Evolutionary conservation across 1,140 invertebrate genomes (phyloP).

Genomic region (Heliconius hewitsoni): DNA sequence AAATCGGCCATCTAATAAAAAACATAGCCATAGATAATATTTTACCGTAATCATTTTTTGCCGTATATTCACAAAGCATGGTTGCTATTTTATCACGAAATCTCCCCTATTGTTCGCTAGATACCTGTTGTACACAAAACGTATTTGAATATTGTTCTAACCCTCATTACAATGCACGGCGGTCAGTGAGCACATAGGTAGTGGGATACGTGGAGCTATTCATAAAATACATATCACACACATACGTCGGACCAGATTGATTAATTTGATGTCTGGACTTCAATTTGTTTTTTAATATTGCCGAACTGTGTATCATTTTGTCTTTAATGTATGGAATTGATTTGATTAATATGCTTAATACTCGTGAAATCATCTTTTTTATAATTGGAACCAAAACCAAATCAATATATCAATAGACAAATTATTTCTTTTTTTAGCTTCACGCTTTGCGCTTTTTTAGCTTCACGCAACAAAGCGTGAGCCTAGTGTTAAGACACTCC

Average conservation of each 20-base stretch:
- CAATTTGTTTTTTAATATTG: background rate
- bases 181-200: background rate
- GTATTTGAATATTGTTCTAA: constrained; percentile 25
- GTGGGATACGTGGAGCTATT: background rate
- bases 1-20: background rate
- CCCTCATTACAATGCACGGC: constrained; percentile 16
- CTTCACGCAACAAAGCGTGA: no score
- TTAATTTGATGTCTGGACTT: constrained; percentile 9
- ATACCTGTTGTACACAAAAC: constrained; percentile 4
- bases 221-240: background rate
- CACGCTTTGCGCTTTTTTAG: no score
- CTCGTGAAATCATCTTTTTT: no score
- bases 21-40: background rate
- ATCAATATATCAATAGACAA: no score
- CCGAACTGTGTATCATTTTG: background rate
- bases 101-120: constrained; percentile 20
- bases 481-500: no score
- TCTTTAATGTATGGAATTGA: no score
- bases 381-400: no score
- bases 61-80: constrained; percentile 18
- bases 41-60: constrained; percentile 4
- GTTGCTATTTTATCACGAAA: constrained; percentile 23
- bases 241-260: background rate
- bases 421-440: no score
- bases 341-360: no score